Conservation (phyloP, 2,888 invertebrate genomes). For the Trimorus sp. region DNA sequence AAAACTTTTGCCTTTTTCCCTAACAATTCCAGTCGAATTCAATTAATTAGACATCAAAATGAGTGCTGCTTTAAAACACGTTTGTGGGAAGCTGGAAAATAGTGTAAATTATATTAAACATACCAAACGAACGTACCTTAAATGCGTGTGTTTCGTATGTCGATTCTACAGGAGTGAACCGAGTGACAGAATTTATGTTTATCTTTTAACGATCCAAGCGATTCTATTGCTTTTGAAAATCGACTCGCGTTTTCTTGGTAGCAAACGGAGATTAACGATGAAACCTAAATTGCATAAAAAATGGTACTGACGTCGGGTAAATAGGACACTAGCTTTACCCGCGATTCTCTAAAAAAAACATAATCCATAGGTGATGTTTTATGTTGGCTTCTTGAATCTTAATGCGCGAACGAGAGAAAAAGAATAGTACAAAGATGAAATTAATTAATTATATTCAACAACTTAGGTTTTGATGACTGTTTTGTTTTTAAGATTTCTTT, state of each 20-base stretch:
- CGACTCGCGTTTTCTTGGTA: conserved; percentile 59
- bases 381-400: not conserved
- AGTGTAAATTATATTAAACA: conserved; percentile 69
- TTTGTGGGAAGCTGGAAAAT: too few species aligned
- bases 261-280: conserved; percentile 47
- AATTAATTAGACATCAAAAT: too few species aligned
- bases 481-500: too few species aligned
- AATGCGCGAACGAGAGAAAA: not conserved
- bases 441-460: not conserved
- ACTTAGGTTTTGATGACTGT: too few species aligned
- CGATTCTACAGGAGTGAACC: conserved; percentile 50
- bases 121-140: conserved; percentile 62
- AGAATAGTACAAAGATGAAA: not conserved
- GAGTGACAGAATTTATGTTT: conserved; percentile 51
- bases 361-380: conserved; percentile 5
- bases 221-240: conserved; percentile 37
- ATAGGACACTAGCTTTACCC: conserved; percentile 39
- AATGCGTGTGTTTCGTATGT: conserved; percentile 65
- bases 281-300: conserved; percentile 57
- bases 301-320: conserved; percentile 15
- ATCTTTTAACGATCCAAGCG: conserved; percentile 44
- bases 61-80: too few species aligned
- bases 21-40: too few species aligned
- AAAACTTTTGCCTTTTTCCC: too few species aligned
- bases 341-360: conserved; percentile 35